Evolutionary conservation across 2,113 vertebrate species (phyloP).

Genomic region (Tiliqua scincoides): DNA sequence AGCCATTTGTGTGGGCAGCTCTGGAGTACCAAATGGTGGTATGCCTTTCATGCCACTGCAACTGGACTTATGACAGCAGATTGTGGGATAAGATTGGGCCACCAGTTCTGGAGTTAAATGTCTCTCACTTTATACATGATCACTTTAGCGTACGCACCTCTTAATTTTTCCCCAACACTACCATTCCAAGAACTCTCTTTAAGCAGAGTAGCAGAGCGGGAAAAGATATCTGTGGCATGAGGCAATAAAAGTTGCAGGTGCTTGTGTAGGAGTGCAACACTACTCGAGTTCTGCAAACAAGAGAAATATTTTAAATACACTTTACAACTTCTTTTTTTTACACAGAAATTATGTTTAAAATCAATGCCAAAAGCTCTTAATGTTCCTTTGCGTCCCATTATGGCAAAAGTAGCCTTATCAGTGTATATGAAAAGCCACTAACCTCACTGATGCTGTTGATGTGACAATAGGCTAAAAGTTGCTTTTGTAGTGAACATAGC

Average conservation of each 20-base stretch:
- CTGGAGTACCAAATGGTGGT: too few species aligned
- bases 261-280: conserved; percentile 96
- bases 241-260: conserved; percentile 95
- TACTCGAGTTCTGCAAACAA: conserved; percentile 88
- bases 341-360: not conserved
- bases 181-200: conserved; percentile 96
- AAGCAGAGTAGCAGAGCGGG: conserved; percentile 89
- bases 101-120: not conserved
- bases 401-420: not conserved
- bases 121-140: not conserved
- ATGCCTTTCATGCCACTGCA: too few species aligned
- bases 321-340: not conserved
- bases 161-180: conserved; percentile 90
- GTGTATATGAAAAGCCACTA: conserved; percentile 11
- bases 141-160: conserved; percentile 76
- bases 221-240: conserved; percentile 96
- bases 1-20: too few species aligned
- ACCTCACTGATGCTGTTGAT: conserved; percentile 93
- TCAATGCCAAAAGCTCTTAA: rapidly evolving
- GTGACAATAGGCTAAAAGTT: conserved; percentile 94
- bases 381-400: not conserved
- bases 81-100: too few species aligned
- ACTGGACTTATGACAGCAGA: too few species aligned
- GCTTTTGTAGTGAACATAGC: conserved; percentile 96
- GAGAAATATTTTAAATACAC: conserved; percentile 24